Conservation (phyloP, 2,797 vertebrate species). For the Melanotaenia nigrans region DNA sequence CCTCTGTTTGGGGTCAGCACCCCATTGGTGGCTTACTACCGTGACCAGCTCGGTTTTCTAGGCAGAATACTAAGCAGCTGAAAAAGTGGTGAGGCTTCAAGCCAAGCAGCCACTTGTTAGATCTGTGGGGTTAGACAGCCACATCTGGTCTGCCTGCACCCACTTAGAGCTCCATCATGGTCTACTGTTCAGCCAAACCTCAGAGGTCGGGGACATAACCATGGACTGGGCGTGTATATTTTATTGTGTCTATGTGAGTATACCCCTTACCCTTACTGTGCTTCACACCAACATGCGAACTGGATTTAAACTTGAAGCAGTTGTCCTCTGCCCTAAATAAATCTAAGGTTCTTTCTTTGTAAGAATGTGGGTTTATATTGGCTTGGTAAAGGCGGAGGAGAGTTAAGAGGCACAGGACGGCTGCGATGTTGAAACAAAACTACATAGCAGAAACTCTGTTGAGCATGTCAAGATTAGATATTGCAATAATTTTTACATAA, state of each 20-base stretch:
- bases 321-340: constrained; percentile 37
- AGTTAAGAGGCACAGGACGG: constrained; percentile 10
- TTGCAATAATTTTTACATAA: not conserved
- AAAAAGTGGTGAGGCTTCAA: constrained; percentile 55
- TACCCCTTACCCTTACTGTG: constrained; percentile 27
- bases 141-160: constrained; percentile 71
- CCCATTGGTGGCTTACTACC: constrained; percentile 49
- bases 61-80: constrained; percentile 47
- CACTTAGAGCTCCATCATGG: constrained; percentile 62
- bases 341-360: constrained; percentile 26
- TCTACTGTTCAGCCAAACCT: constrained; percentile 73
- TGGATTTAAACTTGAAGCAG: constrained; percentile 44
- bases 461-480: constrained; percentile 19
- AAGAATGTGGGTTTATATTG: constrained; percentile 16
- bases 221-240: constrained; percentile 31
- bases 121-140: constrained; percentile 65
- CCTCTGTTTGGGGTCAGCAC: constrained; percentile 49
- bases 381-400: constrained; percentile 11
- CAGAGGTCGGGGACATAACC: constrained; percentile 67
- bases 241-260: constrained; percentile 5
- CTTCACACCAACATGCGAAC: constrained; percentile 42
- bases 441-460: constrained; percentile 10
- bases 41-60: constrained; percentile 49
- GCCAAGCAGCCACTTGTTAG: constrained; percentile 70
- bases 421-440: not conserved